phyloP scores from a whole-genome alignment of 1,140 invertebrate genomes.

The Philopotamus ludificatus region DNA sequence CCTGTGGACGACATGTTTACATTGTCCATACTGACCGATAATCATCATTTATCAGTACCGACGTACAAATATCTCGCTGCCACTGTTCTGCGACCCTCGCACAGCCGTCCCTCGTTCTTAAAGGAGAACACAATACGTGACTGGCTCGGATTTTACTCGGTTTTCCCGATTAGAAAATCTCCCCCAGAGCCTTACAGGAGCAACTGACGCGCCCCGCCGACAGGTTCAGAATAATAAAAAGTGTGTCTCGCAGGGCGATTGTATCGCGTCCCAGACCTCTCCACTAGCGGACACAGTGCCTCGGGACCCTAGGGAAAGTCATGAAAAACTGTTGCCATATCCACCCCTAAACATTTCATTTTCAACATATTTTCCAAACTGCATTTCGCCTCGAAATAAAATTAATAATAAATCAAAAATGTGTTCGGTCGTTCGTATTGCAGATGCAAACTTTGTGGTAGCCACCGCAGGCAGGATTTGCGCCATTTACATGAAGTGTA shows the following conservation, averaged over 20 bases:
- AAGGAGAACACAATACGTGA: conserved; percentile 9
- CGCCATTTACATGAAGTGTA: too few relatives aligned
- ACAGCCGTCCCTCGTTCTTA: too few relatives aligned
- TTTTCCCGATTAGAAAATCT: conserved; percentile 18
- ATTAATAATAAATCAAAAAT: too few relatives aligned
- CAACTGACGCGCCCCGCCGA: neutral
- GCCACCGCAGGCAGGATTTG: too few relatives aligned
- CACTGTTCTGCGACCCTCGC: too few relatives aligned
- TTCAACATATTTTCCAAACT: neutral
- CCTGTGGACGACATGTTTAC: too few relatives aligned
- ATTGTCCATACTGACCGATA: too few relatives aligned
- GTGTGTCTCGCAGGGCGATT: conserved; percentile 28
- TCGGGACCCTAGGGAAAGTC: neutral
- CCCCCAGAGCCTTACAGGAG: conserved; percentile 2
- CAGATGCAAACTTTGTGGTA: too few relatives aligned
- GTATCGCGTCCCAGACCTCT: conserved; percentile 34
- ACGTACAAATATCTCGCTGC: too few relatives aligned
- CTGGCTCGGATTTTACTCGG: conserved; percentile 2
- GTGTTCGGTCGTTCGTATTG: too few relatives aligned
- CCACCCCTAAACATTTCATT: neutral
- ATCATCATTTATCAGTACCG: too few relatives aligned
- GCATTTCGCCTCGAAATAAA: too few relatives aligned
- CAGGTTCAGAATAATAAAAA: conserved; percentile 38
- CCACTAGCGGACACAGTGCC: conserved; percentile 27
- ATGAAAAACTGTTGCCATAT: neutral